phyloP scores from a whole-genome alignment of 2,113 vertebrate genomes.

The Grammomys dolichurus region DNA sequence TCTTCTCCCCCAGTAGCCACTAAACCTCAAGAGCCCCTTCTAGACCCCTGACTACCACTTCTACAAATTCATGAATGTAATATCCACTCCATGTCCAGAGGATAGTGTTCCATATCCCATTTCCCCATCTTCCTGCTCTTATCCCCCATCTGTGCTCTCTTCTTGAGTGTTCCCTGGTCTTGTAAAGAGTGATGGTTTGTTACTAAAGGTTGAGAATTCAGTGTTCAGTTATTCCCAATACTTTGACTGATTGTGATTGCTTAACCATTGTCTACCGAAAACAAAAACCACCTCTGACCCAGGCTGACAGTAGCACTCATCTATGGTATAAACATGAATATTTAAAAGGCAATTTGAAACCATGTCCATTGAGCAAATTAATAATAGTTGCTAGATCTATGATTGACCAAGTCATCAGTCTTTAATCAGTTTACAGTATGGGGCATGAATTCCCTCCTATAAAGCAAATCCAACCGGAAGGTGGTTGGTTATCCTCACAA shows the following conservation, averaged over 20 bases:
- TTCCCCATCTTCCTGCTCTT: background rate
- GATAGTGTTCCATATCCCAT: background rate
- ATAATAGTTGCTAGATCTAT: background rate
- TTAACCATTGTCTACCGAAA: background rate
- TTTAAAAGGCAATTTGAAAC: background rate
- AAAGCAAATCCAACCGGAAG: background rate
- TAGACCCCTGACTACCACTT: background rate
- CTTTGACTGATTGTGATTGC: background rate
- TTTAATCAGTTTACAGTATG: background rate
- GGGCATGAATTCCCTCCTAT: background rate
- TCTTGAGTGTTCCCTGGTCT: background rate
- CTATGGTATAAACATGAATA: background rate
- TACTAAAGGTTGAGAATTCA: background rate
- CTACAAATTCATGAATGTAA: background rate
- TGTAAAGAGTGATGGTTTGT: background rate
- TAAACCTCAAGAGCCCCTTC: background rate
- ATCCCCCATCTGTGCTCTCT: background rate
- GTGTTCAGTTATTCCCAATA: background rate
- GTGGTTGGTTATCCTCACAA: background rate
- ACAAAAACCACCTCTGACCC: background rate
- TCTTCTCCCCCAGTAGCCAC: too few relatives aligned
- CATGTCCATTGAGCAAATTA: background rate
- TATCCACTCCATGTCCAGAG: background rate
- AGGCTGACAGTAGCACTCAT: background rate
- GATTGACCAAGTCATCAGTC: background rate